Conservation (phyloP, 2,797 vertebrate species). For the Capromys pilorides region DNA sequence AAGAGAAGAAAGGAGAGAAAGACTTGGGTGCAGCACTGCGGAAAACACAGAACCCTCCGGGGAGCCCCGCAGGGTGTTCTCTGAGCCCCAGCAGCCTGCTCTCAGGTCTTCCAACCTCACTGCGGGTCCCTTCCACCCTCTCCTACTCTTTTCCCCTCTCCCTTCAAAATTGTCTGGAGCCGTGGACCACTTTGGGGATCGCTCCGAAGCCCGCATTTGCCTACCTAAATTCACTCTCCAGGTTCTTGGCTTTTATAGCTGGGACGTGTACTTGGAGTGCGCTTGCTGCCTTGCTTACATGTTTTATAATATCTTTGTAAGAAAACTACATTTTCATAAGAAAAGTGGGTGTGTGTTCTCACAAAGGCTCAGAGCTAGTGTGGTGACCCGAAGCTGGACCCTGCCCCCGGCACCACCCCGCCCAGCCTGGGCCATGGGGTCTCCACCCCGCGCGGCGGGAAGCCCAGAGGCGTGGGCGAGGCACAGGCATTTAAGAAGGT, state of each 20-base stretch:
- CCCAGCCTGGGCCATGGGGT: background rate
- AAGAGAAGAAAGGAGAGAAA: background rate
- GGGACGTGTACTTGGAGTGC: background rate
- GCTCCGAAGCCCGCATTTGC: background rate
- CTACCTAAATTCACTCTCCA: background rate
- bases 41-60: background rate
- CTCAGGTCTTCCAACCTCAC: background rate
- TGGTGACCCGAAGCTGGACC: background rate
- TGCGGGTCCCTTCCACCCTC: rapidly evolving
- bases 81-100: no score
- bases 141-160: no score
- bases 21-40: background rate
- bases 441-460: background rate
- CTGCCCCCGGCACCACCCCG: background rate
- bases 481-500: constrained; percentile 60
- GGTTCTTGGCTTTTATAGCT: background rate
- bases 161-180: background rate
- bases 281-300: no score
- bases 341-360: background rate
- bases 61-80: rapidly evolving
- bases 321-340: background rate
- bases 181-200: background rate
- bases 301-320: background rate
- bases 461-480: constrained; percentile 35
- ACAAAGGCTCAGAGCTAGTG: no score